Evolutionary conservation across 2,113 vertebrate species (phyloP), one percentile per base, ranked within the genome.

Genomic region (Miniopterus natalensis): DNA sequence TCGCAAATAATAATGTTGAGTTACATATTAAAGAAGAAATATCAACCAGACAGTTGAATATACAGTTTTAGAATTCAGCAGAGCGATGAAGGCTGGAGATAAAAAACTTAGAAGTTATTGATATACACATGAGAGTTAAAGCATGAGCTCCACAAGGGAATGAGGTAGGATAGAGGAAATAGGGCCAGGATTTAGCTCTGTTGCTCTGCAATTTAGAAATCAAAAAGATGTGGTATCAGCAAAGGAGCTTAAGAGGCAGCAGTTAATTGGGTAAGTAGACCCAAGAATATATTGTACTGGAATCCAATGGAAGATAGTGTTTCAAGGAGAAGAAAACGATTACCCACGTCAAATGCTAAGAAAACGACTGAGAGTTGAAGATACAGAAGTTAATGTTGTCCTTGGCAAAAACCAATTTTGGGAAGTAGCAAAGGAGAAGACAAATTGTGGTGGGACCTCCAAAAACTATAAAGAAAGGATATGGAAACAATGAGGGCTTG

Each of bases 11-110:
- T 45, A 74, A 77, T n/a, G 7, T 3, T 80, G 27, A 92, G 49
- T 77, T 84, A 61, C 47, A 96, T 68, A 70, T 96, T 68, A 74
- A 90, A 79, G 10, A 51, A 17, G 10, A 92, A 87, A 29, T 90
- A 81, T 70, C 23, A n/a, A 70, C 4, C 21, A 42, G 31, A 4
- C 5, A 45, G 49, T 11, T 83, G 11, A 79, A 84, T 47, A 68
- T 45, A 59, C 7, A 95, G 15, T 79, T 75, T 14, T 74, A 5
- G 51, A 84, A 15, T 65, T 92, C 31, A 90, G 13, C 36, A 80
- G 27, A 65, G 13, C 23, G 66, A 73, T 57, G 15, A 57, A 29
- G 17, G 8, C 14, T 86, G 5, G n/a, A 68, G 14, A 79, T 40
- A 92, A 74, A 81, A 81, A 79, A 77, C 61, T 9, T 65, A n/a